Conservation (phyloP, 2,113 vertebrate species). For the Zosterops japonicus region DNA sequence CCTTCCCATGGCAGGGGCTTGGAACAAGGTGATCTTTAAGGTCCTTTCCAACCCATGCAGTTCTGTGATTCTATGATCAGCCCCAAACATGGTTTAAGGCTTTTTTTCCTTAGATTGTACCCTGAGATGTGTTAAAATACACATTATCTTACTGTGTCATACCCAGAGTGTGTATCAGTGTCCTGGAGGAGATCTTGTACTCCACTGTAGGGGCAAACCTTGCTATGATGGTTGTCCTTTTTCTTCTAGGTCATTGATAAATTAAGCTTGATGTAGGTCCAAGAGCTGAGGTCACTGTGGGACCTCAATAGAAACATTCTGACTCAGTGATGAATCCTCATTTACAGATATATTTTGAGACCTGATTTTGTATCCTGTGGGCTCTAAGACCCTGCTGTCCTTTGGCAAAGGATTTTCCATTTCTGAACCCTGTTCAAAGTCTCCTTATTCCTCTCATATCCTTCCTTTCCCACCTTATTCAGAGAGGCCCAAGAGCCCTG, state of each 20-base stretch:
- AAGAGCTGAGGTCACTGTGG: conserved; percentile 32
- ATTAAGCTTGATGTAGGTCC: conserved; percentile 28
- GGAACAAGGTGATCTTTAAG: not conserved
- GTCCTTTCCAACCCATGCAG: not conserved
- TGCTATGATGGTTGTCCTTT: not conserved
- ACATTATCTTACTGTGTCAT: not conserved
- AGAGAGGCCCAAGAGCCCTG: not conserved
- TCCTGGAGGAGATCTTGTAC: not conserved
- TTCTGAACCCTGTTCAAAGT: conserved; percentile 36
- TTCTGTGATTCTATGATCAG: not conserved
- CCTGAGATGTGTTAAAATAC: not conserved
- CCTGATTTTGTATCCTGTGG: conserved; percentile 43
- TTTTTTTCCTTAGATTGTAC: not conserved
- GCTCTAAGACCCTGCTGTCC: conserved; percentile 17
- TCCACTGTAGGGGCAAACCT: not conserved
- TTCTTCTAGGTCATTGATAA: conserved; percentile 46
- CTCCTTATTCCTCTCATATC: not conserved
- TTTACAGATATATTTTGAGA: conserved; percentile 58
- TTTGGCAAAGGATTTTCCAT: conserved; percentile 18
- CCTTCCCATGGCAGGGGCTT: fast-evolving
- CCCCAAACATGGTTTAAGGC: not conserved
- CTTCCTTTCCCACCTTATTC: conserved; percentile 12
- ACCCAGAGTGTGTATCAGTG: not conserved
- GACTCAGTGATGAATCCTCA: conserved; percentile 48
- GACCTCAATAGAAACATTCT: conserved; percentile 39